phyloP scores from a whole-genome alignment of 2,797 vertebrate genomes.

The Pterois miles region DNA sequence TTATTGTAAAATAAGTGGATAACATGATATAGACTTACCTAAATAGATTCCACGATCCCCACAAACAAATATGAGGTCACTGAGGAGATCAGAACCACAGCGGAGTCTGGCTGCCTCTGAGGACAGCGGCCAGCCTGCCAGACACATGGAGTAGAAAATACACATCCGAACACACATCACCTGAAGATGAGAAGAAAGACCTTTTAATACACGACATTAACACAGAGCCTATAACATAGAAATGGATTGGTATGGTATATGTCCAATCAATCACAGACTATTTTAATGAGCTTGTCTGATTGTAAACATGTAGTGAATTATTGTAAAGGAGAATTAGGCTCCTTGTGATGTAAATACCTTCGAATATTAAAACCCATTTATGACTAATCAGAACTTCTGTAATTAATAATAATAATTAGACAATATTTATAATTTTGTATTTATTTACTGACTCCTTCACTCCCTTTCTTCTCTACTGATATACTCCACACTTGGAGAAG shows the following conservation, averaged over 20 bases:
- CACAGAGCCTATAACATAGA: not conserved
- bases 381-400: too few relatives aligned
- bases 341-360: too few relatives aligned
- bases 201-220: not conserved
- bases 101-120: slow-evolving; percentile 58
- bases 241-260: not conserved
- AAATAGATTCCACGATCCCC: slow-evolving; percentile 76
- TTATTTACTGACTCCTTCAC: too few relatives aligned
- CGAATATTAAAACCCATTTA: too few relatives aligned
- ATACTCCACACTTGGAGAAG: too few relatives aligned
- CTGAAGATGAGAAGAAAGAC: slow-evolving; percentile 20
- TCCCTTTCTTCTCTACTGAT: too few relatives aligned
- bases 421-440: too few relatives aligned
- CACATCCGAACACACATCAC: slow-evolving; percentile 57
- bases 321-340: too few relatives aligned
- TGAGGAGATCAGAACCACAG: slow-evolving; percentile 74
- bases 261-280: too few relatives aligned
- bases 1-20: not conserved
- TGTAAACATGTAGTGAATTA: too few relatives aligned
- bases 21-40: slow-evolving; percentile 38
- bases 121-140: slow-evolving; percentile 40
- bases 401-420: too few relatives aligned
- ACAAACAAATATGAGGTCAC: slow-evolving; percentile 76
- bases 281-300: too few relatives aligned
- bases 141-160: slow-evolving; percentile 52